These are phyloP conservation scores for Strigamia maritima DNA, from an alignment of 2,888 invertebrate species.

Conservation along the genomic window DNA sequence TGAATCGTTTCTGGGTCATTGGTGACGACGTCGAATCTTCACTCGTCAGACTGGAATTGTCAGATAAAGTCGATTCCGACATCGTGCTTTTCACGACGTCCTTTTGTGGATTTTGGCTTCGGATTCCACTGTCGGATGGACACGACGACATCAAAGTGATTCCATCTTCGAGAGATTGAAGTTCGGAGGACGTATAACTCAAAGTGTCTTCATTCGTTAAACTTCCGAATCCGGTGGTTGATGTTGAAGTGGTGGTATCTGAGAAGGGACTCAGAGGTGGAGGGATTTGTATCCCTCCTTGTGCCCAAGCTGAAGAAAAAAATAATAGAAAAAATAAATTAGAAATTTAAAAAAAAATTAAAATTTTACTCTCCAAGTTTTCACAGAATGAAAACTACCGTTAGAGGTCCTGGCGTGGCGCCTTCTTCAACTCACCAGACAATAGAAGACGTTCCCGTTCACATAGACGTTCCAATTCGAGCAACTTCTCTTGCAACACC, in stretches of 20 bases:
- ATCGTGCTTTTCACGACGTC: not conserved
- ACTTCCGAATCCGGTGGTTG: conserved; percentile 41
- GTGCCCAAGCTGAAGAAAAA: not conserved
- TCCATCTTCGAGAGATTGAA: conserved; percentile 40
- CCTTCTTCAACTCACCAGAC: conserved; percentile 45
- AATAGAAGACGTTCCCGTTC: conserved; percentile 73
- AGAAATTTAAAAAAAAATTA: not conserved
- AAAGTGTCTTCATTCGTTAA: conserved; percentile 38
- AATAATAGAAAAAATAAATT: not conserved
- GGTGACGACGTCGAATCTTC: conserved; percentile 40
- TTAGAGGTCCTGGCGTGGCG: conserved; percentile 19
- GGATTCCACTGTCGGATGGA: conserved; percentile 42
- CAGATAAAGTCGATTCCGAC: not conserved
- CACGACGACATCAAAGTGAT: conserved; percentile 40
- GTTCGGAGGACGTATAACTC: conserved; percentile 40
- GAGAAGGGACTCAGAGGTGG: conserved; percentile 40
- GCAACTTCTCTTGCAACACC: conserved; percentile 75
- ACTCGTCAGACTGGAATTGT: conserved; percentile 37
- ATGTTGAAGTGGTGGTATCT: conserved; percentile 39
- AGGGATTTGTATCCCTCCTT: not conserved
- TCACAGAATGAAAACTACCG: too few species aligned
- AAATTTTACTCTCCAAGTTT: too few species aligned
- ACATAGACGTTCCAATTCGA: conserved; percentile 76
- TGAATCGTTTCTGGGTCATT: conserved; percentile 5
- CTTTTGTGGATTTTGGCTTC: conserved; percentile 36